Base-by-base conservation (phyloP, 2,888 invertebrate genomes). In the Mylabris sibirica region DNA sequence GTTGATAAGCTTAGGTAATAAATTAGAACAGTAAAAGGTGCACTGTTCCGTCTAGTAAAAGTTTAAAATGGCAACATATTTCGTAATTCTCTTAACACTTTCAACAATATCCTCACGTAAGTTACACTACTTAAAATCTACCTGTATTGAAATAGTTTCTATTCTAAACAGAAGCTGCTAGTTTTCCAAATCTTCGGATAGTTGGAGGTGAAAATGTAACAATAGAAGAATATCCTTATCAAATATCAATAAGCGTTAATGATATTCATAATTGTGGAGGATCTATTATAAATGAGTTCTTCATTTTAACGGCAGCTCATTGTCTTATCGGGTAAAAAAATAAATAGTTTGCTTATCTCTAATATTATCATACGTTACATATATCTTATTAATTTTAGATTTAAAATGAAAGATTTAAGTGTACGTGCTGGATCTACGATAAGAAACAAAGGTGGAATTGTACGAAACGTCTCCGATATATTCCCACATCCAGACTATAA, bases 231-330 rank as follows among this genome's bases (percentile, higher is more conserved):
- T 85, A 87, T 1, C 89, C 89, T 0, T 88, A 88, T 85, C 88
- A 88, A 77, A 85, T 87, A 20, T 88, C 88, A 0, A 76, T 89
- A 3, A 75, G 86, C 4, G 85, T 86, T 77, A 83, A 84, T 72
- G 84, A 84, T 0, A 83, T 82, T 70, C 87, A 88, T n/a, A 86
- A 86, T 68, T 89, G 89, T 66, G 89, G 89, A 0, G 89, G 86
- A 0, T 86, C 87, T 0, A 85, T 88, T 24, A 72, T 88, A 77
- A 86, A 86, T 0, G 84, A 84, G 17, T 73, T 82, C 1, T 87
- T 86, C 84, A 79, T 88, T 49, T 76, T 89, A 34, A 87, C 88
- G 0, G 88, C 88, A 11, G 69, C 69, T 1, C 66, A 66, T 49
- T 66, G 69, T 17, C 49, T 60, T 12, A 17, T 49, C 11, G 34